These are phyloP conservation scores for Drosophila kanapiae DNA, from an alignment of 1,140 invertebrate genomes.

Conservation along the genomic window DNA sequence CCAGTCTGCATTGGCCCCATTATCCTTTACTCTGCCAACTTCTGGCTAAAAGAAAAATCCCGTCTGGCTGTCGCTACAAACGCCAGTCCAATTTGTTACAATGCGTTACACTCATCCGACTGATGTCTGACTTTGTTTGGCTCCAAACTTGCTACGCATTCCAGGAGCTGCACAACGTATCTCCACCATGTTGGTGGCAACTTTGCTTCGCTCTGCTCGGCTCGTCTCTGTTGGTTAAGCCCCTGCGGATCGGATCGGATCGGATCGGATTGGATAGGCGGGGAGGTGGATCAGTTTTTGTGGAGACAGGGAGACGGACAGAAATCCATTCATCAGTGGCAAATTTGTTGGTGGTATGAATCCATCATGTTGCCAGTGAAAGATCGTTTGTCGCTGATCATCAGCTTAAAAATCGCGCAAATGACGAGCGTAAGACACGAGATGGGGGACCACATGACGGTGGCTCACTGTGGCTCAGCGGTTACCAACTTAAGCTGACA, in stretches of 20 bases:
- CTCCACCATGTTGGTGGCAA: conserved; percentile 71
- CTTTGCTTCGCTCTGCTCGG: background rate
- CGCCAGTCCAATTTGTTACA: conserved; percentile 76
- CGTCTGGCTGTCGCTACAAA: conserved; percentile 74
- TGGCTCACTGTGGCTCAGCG: conserved; percentile 36
- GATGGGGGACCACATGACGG: conserved; percentile 40
- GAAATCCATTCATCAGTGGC: conserved; percentile 85
- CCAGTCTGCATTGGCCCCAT: background rate
- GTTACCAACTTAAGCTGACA: conserved; percentile 72
- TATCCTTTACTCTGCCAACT: background rate
- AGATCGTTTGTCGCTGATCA: conserved; percentile 85
- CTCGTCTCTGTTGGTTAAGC: conserved; percentile 8
- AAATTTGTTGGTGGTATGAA: conserved; percentile 85
- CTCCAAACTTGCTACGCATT: conserved; percentile 82
- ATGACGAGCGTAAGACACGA: conserved; percentile 84
- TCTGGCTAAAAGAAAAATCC: conserved; percentile 9
- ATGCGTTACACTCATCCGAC: conserved; percentile 65
- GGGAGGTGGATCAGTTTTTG: background rate
- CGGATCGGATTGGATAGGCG: conserved; percentile 11
- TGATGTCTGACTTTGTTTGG: conserved; percentile 63
- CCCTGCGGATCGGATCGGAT: conserved; percentile 27
- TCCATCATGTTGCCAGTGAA: conserved; percentile 84
- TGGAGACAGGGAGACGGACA: conserved; percentile 43
- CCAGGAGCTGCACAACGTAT: conserved; percentile 85
- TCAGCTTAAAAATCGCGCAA: conserved; percentile 85